Evolutionary conservation across 2,797 vertebrate species (phyloP), one percentile per base, ranked within the genome.

Genomic region (Danio choprae): DNA sequence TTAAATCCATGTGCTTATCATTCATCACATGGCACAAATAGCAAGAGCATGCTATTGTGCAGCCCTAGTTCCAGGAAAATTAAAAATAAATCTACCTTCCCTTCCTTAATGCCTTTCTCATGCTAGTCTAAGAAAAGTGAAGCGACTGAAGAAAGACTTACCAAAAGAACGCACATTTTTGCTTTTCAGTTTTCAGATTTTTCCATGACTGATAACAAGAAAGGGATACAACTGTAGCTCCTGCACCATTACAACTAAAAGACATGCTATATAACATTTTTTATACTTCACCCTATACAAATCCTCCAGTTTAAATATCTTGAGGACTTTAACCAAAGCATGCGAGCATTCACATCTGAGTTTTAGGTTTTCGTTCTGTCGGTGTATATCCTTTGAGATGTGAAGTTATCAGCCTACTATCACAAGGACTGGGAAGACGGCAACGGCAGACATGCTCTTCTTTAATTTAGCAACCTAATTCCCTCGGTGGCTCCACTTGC

Each of bases 381-480:
- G 41, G 74, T 73, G 65, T 58, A 77, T 81, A 81, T 81, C 78
- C 75, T 44, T 11, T 38, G 78, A 84, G 83, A 86, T 70, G 56
- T 62, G 48, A 81, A 79, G 71, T 81, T 74, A 83, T 86, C 85
- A 69, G 70, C 20, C 60, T 74, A 15, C 75, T 70, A 83, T 83
- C 81, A 78, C 20, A 46, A 76, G 64, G 36, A 62, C 77, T 68
- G 20, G 44, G 68, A 53, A 64, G 60, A 64, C 41, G 72, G 43
- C 64, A 68, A 18, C 18, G 36, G 58, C 64, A 83, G 77, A 71
- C 22, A 0, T 56, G 65, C 56, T 83, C 48, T 63, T 82, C 76
- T 76, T 84, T 83, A 74, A 83, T 77, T 84, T 84, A 74, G 63
- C 22, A 46, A n/a, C 67, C 67, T 71, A 65, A 80, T 83, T 83